A percentile compares a stretch with the other conserved stretches of the same genome.
Evolutionary conservation across 1,140 invertebrate species (phyloP).

Genomic region (Saccostrea echinata): DNA sequence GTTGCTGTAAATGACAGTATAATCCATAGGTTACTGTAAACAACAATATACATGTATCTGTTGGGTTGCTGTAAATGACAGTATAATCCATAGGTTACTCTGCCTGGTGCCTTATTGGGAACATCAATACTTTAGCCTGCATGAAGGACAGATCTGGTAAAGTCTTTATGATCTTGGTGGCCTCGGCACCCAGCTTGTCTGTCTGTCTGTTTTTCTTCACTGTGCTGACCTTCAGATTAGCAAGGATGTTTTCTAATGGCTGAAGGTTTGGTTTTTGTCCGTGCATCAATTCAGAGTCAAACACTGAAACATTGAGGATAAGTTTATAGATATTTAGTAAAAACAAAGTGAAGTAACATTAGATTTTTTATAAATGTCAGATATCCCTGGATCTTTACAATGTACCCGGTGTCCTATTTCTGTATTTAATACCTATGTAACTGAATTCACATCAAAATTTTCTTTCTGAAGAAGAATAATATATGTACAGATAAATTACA

Average conservation of each 20-base stretch:
- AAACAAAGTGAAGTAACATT: not conserved
- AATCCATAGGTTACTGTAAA: not conserved
- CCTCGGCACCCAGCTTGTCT: constrained; percentile 68
- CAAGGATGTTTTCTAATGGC: constrained; percentile 75
- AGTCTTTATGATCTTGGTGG: constrained; percentile 66
- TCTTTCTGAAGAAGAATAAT: too few relatives aligned
- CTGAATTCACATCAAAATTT: not conserved
- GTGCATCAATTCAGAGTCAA: constrained; percentile 72
- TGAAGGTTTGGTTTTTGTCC: constrained; percentile 68
- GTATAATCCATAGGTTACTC: not conserved
- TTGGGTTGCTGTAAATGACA: not conserved
- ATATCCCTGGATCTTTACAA: not conserved
- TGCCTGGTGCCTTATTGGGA: constrained; percentile 67
- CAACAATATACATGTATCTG: not conserved
- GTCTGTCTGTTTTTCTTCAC: constrained; percentile 61
- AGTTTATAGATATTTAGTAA: not conserved
- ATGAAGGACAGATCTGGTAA: constrained; percentile 76
- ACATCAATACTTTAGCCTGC: constrained; percentile 78
- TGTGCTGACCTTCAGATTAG: constrained; percentile 70
- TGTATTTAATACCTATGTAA: not conserved
- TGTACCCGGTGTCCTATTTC: not conserved
- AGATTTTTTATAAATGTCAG: too few relatives aligned
- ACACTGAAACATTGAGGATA: constrained; percentile 64
- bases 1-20: not conserved
- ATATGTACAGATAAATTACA: not conserved